Conservation (phyloP, 2,113 vertebrate species). For the Pollimyrus isidori region DNA sequence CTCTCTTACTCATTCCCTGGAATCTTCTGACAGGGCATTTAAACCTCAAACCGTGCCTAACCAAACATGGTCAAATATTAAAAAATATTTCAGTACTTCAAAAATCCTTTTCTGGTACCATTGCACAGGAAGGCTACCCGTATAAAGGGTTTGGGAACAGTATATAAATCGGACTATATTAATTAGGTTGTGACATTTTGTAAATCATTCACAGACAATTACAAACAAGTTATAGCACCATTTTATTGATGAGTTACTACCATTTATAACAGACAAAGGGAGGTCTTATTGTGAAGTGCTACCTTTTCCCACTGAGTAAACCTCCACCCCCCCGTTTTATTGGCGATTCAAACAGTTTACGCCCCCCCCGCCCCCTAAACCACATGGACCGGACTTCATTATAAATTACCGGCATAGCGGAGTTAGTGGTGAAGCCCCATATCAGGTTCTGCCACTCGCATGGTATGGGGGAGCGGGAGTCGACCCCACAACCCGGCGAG, state of each 20-base stretch:
- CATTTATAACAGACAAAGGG: neutral
- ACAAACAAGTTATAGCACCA: neutral
- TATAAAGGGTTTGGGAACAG: neutral
- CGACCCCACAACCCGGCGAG: neutral
- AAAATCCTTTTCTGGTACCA: neutral
- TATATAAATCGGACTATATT: neutral
- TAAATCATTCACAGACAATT: neutral
- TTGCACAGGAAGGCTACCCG: neutral
- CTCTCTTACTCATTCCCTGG: neutral
- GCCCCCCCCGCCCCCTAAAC: neutral
- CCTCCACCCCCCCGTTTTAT: neutral
- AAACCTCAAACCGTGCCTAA: neutral
- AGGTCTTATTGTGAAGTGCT: neutral
- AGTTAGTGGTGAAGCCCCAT: too few relatives aligned
- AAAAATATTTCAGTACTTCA: neutral
- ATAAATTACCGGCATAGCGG: neutral
- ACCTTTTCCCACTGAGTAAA: neutral
- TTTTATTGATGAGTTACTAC: neutral
- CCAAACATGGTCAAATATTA: neutral
- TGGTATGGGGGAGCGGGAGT: neutral
- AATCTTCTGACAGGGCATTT: neutral
- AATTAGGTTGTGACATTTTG: neutral
- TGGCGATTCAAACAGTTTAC: neutral
- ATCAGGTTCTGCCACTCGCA: neutral
- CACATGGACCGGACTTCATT: neutral